A percentile compares a stretch with the other conserved stretches of the same genome.
phyloP scores from a whole-genome alignment of 2,113 vertebrate species.

The Trematocara unimaculatum region DNA sequence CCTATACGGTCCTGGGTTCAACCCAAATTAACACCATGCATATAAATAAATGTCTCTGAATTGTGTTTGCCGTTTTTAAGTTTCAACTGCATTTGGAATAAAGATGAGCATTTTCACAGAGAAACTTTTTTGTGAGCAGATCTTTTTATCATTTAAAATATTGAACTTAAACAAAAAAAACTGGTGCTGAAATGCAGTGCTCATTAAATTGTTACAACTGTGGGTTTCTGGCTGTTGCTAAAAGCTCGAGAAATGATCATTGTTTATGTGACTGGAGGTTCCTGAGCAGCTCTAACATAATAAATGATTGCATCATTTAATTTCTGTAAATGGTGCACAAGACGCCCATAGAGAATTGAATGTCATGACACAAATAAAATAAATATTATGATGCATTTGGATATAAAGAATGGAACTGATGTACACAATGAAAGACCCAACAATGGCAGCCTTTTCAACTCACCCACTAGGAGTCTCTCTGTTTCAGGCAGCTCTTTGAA shows the following conservation, averaged over 20 bases:
- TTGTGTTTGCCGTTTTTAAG: not conserved
- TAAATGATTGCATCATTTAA: accelerated
- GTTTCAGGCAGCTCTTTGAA: constrained; percentile 85
- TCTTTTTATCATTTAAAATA: not conserved
- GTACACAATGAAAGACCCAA: not conserved
- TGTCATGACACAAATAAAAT: not conserved
- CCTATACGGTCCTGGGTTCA: too few relatives aligned
- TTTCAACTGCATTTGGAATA: not conserved
- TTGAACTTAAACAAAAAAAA: not conserved
- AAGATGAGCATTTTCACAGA: not conserved
- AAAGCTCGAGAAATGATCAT: not conserved
- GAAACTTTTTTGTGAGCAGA: not conserved
- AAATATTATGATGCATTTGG: not conserved
- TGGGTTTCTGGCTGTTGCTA: not conserved
- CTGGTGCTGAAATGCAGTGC: not conserved
- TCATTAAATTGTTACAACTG: not conserved
- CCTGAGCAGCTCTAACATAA: not conserved
- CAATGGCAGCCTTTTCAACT: constrained; percentile 29
- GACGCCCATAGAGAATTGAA: not conserved
- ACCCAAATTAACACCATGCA: too few relatives aligned
- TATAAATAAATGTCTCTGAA: not conserved
- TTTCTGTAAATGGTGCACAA: not conserved
- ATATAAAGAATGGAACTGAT: not conserved
- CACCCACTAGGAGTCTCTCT: constrained; percentile 85
- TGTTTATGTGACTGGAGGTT: not conserved